Evolutionary conservation across 2,797 vertebrate species (phyloP), one percentile per base, ranked within the genome.

Genomic region (Huso huso): DNA sequence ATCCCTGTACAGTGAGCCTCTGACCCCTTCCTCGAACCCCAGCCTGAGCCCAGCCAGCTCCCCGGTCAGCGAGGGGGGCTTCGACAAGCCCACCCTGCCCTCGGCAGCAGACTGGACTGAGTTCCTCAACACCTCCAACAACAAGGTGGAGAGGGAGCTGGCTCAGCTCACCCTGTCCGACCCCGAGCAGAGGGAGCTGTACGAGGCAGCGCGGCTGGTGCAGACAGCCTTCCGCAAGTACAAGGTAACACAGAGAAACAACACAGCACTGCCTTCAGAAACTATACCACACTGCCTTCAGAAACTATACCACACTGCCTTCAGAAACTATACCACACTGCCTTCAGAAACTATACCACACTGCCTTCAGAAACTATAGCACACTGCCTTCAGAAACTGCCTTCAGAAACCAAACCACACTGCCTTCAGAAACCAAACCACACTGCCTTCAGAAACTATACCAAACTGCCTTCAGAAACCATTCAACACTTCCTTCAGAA

Each of bases 161-260:
- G 94, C 96, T 78, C 97, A 99, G 91, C 90, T 99, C 73, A 98
- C 95, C 68, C 90, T 99, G 78, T 97, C 96, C 11, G 97, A 99
- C 74, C 94, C 96, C 1, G 97, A 99, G 76, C 97, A 99, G 87
- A 89, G 96, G 80, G 97, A 99, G 78, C 93, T 99, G 74, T 99
- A 99, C 6, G 95, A 99, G 81, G 97, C 97, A 1, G 96, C 97
- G 82, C 92, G 93, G 75, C 93, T 99, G 60, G 95, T 99, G 85
- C 97, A 98, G 91, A 97, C 93, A 55, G 95, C 95, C 82, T 99
- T 99, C 93, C 94, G 95, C 86, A 98, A 97, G 83, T 99, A 97
- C 79, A 99, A 99, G 95, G 97, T 99, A 88, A 57, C 89, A 80
- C 49, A 66, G 66, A 37, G 23, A 37, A 37, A 37, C 23, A 37